Conservation (phyloP, 2,888 invertebrate species). For the Tetanocera ferruginea region DNA sequence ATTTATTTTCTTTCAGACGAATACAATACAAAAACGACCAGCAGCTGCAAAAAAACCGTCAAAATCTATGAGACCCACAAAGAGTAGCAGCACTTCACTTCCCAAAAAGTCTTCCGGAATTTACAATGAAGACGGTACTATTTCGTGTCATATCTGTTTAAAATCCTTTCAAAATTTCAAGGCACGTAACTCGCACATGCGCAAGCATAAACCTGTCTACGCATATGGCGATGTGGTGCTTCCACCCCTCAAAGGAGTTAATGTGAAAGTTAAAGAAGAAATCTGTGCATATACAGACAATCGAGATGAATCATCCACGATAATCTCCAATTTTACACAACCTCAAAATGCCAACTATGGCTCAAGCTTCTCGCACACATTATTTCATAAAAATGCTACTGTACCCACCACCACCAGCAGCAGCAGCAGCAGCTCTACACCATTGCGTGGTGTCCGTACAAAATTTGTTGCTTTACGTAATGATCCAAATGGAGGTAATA, state of each 20-base stretch:
- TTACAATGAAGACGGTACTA: constrained; percentile 46
- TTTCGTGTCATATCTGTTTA: constrained; percentile 55
- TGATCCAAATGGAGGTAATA: constrained; percentile 32
- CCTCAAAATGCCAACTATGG: not conserved
- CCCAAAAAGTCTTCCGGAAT: not conserved
- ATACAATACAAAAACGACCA: not conserved
- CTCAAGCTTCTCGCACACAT: not conserved
- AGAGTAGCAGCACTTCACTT: not conserved
- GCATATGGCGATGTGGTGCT: constrained; percentile 38
- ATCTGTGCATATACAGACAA: constrained; percentile 6
- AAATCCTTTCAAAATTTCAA: constrained; percentile 57
- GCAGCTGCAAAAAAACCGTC: not conserved
- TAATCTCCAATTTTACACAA: not conserved
- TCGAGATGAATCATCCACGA: not conserved
- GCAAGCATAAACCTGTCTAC: constrained; percentile 54
- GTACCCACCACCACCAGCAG: not conserved
- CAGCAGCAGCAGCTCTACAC: not conserved
- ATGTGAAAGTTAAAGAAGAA: constrained; percentile 13
- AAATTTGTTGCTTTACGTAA: constrained; percentile 48
- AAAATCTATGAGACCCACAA: not conserved
- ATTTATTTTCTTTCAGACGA: constrained; percentile 5
- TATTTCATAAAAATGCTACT: not conserved
- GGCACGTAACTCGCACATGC: constrained; percentile 62
- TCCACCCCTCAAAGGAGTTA: constrained; percentile 1
- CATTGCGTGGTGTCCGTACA: constrained; percentile 46